Conservation (phyloP, 2,888 invertebrate genomes). For the Crioceris asparagi region DNA sequence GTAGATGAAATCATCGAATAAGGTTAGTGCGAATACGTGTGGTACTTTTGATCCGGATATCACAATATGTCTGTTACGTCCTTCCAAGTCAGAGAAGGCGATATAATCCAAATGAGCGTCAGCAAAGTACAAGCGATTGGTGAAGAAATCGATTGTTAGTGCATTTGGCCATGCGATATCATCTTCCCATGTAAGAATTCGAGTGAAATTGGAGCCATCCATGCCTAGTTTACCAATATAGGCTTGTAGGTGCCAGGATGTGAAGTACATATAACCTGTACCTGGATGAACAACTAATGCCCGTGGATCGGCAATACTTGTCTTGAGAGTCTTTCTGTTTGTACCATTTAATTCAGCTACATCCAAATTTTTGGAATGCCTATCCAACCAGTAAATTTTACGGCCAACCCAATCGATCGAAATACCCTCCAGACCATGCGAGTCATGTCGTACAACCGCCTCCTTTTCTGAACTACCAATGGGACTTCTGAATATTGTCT, state of each 20-base stretch:
- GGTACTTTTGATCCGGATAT: slow-evolving; percentile 75
- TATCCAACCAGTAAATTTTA: slow-evolving; percentile 94
- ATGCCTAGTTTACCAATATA: slow-evolving; percentile 95
- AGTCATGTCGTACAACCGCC: slow-evolving; percentile 82
- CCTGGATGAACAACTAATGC: slow-evolving; percentile 93
- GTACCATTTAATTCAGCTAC: slow-evolving; percentile 91
- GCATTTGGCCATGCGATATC: slow-evolving; percentile 99
- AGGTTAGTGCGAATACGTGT: slow-evolving; percentile 87
- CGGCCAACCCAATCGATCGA: slow-evolving; percentile 94
- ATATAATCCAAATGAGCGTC: slow-evolving; percentile 98
- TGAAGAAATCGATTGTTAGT: slow-evolving; percentile 90
- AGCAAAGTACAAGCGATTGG: slow-evolving; percentile 92
- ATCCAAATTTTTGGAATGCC: slow-evolving; percentile 89
- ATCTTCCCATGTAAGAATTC: slow-evolving; percentile 83
- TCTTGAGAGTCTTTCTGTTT: slow-evolving; percentile 77
- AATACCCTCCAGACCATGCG: slow-evolving; percentile 94
- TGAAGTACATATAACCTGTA: slow-evolving; percentile 85
- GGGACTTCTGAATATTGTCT: slow-evolving; percentile 77
- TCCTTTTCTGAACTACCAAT: slow-evolving; percentile 55
- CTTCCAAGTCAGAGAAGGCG: slow-evolving; percentile 88
- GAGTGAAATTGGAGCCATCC: slow-evolving; percentile 87
- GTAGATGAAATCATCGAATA: slow-evolving; percentile 88
- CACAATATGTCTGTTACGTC: slow-evolving; percentile 72
- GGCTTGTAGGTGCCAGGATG: slow-evolving; percentile 92
- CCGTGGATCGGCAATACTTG: slow-evolving; percentile 85